Conservation (phyloP, 2,797 vertebrate species). For the Clarias laeviceps region DNA sequence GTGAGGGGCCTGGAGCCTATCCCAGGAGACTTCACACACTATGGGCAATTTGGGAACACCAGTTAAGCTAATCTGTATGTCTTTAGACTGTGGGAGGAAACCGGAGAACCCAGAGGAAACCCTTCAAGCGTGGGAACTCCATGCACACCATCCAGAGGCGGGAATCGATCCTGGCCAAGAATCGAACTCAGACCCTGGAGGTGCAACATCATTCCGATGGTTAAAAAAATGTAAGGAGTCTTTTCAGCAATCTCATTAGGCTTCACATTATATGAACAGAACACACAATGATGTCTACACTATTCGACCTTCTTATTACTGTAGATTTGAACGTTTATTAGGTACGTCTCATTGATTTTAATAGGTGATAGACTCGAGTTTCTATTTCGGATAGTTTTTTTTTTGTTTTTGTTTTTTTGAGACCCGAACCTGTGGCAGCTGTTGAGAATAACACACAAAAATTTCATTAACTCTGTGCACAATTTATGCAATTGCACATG, state of each 20-base stretch:
- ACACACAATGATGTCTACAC: not conserved
- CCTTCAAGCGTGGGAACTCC: no score
- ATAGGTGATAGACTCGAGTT: not conserved
- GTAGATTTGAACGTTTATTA: not conserved
- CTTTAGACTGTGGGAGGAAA: no score
- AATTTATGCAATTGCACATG: slow-evolving; percentile 17
- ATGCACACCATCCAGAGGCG: no score
- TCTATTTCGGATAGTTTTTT: not conserved
- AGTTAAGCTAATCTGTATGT: no score
- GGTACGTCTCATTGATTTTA: not conserved
- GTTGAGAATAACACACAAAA: not conserved
- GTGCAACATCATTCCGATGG: not conserved
- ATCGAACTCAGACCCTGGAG: no score
- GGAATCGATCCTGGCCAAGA: no score
- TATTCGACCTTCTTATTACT: not conserved
- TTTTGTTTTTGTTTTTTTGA: not conserved
- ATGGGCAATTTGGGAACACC: no score
- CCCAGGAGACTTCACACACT: no score
- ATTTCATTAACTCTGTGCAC: slow-evolving; percentile 16
- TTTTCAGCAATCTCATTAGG: not conserved
- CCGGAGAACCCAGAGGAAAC: no score
- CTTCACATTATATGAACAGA: not conserved
- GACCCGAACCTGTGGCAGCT: not conserved
- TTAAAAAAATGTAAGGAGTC: not conserved
- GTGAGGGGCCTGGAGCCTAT: no score